phyloP scores from a whole-genome alignment of 2,113 vertebrate genomes.

The Spea bombifrons region DNA sequence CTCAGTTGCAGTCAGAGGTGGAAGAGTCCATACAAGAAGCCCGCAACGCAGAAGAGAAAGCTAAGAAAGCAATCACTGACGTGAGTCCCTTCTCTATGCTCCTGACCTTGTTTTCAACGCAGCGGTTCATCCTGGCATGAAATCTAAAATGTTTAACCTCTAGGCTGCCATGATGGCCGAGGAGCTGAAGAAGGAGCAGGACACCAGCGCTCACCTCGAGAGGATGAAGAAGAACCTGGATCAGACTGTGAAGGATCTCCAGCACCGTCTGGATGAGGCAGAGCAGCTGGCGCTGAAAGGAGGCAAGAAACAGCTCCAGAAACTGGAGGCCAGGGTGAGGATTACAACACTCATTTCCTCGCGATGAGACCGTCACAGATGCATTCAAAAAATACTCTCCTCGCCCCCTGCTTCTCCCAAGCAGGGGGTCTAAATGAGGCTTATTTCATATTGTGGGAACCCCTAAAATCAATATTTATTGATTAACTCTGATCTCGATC shows the following conservation, averaged over 20 bases:
- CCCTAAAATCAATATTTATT: background rate
- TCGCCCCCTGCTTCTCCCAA: too few relatives aligned
- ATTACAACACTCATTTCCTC: background rate
- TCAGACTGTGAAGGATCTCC: slow-evolving; percentile 56
- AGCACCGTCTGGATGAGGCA: slow-evolving; percentile 61
- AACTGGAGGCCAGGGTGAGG: slow-evolving; percentile 74
- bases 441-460: background rate
- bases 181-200: slow-evolving; percentile 67
- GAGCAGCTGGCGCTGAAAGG: slow-evolving; percentile 64
- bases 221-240: slow-evolving; percentile 56
- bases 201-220: slow-evolving; percentile 64
- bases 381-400: too few relatives aligned
- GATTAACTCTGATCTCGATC: background rate
- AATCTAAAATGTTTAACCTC: slow-evolving; percentile 43
- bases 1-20: slow-evolving; percentile 67
- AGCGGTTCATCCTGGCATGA: background rate
- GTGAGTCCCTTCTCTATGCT: slow-evolving; percentile 55
- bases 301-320: slow-evolving; percentile 67
- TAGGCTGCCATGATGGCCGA: slow-evolving; percentile 61
- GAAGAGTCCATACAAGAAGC: slow-evolving; percentile 68
- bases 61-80: slow-evolving; percentile 68
- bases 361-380: too few relatives aligned
- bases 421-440: too few relatives aligned
- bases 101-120: background rate
- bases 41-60: slow-evolving; percentile 63